phyloP scores from a whole-genome alignment of 2,888 invertebrate genomes.

The Steinernema scapterisci region DNA sequence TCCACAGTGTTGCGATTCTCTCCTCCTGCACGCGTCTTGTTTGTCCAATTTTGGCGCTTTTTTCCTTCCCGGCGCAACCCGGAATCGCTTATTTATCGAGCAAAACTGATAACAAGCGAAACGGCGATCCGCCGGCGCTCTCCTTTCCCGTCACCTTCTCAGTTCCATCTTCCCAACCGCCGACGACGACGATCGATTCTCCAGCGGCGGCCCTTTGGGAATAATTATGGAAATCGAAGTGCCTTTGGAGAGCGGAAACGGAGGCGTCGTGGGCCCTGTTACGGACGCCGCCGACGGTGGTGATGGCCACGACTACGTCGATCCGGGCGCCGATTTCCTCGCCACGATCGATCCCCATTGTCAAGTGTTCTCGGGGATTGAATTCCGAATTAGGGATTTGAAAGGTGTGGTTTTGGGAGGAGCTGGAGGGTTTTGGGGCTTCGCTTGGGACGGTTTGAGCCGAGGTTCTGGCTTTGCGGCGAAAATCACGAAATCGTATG shows the following conservation, averaged over 20 bases:
- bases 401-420: constrained; percentile 52
- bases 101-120: not conserved
- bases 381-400: constrained; percentile 48
- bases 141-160: not conserved
- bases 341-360: constrained; percentile 30
- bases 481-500: no score
- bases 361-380: constrained; percentile 43
- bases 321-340: not conserved
- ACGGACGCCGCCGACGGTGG: constrained; percentile 39
- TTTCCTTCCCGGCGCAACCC: not conserved
- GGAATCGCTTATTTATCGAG: not conserved
- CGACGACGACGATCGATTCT: constrained; percentile 18
- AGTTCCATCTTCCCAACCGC: not conserved
- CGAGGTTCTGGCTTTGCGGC: no score
- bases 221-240: constrained; percentile 24
- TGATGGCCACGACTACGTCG: constrained; percentile 33
- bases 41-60: constrained; percentile 28
- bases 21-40: constrained; percentile 3
- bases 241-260: constrained; percentile 16
- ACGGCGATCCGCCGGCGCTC: not conserved
- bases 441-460: no score
- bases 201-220: no score
- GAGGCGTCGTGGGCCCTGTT: not conserved
- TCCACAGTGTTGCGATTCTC: not conserved
- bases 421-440: no score